Percentiles rank a stretch among this genome's conserved stretches.
phyloP scores from a whole-genome alignment of 2,888 invertebrate genomes.

The Ptychoptera contaminata region DNA sequence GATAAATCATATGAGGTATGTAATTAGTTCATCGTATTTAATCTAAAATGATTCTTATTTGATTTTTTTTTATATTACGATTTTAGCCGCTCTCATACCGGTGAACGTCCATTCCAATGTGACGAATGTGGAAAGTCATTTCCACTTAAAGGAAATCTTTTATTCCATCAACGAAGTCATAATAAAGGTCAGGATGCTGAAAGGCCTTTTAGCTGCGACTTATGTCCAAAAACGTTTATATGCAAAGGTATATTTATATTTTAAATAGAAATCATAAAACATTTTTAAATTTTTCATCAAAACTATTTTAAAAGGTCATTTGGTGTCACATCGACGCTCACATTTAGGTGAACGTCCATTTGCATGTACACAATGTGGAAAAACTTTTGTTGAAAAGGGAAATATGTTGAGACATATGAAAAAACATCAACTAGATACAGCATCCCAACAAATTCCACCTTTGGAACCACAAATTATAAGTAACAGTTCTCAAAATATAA shows the following conservation, averaged over 20 bases:
- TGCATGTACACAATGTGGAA: slow-evolving; percentile 55
- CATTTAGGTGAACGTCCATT: slow-evolving; percentile 46
- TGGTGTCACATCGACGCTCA: slow-evolving; percentile 66
- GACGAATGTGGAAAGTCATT: slow-evolving; percentile 77
- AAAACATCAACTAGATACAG: slow-evolving; percentile 18
- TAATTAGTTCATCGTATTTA: slow-evolving; percentile 16
- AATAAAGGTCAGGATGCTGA: slow-evolving; percentile 53
- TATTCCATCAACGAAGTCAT: slow-evolving; percentile 78
- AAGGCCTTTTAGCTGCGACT: slow-evolving; percentile 58
- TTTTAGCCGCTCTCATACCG: slow-evolving; percentile 38
- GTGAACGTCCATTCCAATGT: slow-evolving; percentile 70
- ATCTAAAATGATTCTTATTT: neutral
- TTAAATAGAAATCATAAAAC: neutral
- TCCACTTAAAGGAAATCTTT: slow-evolving; percentile 65
- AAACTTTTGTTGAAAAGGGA: slow-evolving; percentile 65
- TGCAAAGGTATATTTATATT: slow-evolving; percentile 48
- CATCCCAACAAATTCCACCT: neutral
- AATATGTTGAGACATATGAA: slow-evolving; percentile 59
- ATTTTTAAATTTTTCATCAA: neutral
- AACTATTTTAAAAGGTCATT: slow-evolving; percentile 36
- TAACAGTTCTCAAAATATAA: too few relatives aligned
- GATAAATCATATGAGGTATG: slow-evolving; percentile 57
- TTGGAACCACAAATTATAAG: neutral
- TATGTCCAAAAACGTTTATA: slow-evolving; percentile 76
- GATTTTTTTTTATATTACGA: neutral